Conservation (phyloP, 2,113 vertebrate genomes). For the Origma solitaria region DNA sequence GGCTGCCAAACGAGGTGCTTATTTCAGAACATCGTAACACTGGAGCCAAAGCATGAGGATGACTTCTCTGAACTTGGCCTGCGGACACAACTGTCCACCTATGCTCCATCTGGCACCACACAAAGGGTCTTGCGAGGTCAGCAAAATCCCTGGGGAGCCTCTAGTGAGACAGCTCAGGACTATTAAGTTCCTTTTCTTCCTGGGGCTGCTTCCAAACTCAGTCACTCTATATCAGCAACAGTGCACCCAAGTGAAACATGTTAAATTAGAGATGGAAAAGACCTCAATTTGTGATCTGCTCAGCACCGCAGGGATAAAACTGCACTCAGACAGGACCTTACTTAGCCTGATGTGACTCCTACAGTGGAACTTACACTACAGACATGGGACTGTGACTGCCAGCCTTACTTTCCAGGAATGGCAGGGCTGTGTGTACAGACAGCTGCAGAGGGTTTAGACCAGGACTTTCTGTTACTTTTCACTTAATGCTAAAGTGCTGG, state of each 20-base stretch:
- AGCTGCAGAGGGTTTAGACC: neutral
- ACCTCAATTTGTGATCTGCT: neutral
- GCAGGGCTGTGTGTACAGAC: neutral
- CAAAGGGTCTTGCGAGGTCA: conserved; percentile 15
- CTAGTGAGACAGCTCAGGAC: neutral
- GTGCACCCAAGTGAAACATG: neutral
- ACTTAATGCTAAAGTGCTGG: neutral
- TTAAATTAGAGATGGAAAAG: neutral
- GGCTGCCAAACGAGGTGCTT: conserved; percentile 6
- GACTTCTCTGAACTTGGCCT: neutral
- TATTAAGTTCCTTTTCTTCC: neutral
- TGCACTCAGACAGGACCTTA: neutral
- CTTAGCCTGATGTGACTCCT: neutral
- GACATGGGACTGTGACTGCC: neutral
- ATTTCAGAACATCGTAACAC: neutral
- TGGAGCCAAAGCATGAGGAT: neutral
- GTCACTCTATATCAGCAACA: neutral
- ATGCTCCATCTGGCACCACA: neutral
- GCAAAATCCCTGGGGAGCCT: neutral
- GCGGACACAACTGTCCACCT: neutral
- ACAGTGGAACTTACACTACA: neutral
- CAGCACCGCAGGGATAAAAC: neutral
- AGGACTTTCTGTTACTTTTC: neutral
- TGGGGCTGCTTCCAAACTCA: neutral
- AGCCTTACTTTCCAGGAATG: conserved; percentile 40